These are phyloP conservation scores for Hemibagrus guttatus DNA, from an alignment of 2,797 vertebrate genomes.

Conservation along the genomic window DNA sequence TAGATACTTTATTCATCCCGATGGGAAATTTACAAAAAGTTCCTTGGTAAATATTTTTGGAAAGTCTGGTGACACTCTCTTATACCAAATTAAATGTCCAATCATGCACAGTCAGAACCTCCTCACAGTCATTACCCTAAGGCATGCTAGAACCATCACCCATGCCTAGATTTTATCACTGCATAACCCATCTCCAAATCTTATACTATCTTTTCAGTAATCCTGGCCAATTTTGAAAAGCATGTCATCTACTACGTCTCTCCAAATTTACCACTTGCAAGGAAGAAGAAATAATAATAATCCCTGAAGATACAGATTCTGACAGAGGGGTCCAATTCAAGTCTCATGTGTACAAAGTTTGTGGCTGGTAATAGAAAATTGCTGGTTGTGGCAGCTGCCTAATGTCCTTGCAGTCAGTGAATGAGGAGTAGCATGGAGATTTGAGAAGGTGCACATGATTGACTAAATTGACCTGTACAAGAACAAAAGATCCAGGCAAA, in stretches of 20 bases:
- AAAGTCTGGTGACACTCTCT: neutral
- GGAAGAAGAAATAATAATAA: neutral
- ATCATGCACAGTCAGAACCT: neutral
- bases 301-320: neutral
- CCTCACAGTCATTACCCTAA: neutral
- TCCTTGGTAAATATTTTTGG: neutral
- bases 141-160: neutral
- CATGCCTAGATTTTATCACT: neutral
- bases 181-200: neutral
- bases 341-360: neutral
- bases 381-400: neutral
- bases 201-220: neutral
- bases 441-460: neutral
- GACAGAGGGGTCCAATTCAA: neutral
- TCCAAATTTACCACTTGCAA: neutral
- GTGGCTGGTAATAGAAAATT: neutral
- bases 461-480: neutral
- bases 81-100: neutral
- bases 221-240: neutral
- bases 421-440: neutral
- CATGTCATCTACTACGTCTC: neutral
- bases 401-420: neutral
- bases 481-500: neutral
- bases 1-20: no score
- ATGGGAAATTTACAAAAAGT: no score